Evolutionary conservation across 1,140 invertebrate genomes (phyloP).

Genomic region (Armadillidium nasatum): DNA sequence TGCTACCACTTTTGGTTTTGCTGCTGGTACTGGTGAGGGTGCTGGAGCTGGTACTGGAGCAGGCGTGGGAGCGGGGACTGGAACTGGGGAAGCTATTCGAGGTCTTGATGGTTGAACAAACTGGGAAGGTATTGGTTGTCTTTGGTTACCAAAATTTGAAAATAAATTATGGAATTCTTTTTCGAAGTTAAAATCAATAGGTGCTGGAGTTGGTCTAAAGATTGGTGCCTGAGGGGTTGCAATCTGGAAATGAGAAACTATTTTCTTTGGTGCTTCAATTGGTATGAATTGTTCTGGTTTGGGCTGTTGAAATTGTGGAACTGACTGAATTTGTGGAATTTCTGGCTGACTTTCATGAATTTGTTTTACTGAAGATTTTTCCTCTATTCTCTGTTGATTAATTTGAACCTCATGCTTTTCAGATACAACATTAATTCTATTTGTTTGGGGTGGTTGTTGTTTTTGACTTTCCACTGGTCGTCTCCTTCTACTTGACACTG

Average conservation of each 20-base stretch:
- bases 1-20: constrained; percentile 5
- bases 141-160: constrained; percentile 25
- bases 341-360: neutral
- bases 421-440: too few species aligned
- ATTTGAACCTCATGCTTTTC: too few species aligned
- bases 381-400: too few species aligned
- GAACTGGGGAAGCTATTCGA: constrained; percentile 10
- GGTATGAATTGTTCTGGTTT: neutral
- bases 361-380: neutral
- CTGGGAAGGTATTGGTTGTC: neutral
- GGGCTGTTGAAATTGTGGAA: neutral
- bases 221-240: constrained; percentile 10
- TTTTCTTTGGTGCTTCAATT: neutral
- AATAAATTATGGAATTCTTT: constrained; percentile 36
- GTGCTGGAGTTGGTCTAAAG: constrained; percentile 29
- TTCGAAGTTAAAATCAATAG: constrained; percentile 36
- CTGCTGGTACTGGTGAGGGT: constrained; percentile 23
- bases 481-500: neutral
- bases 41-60: constrained; percentile 24
- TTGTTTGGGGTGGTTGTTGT: constrained; percentile 15
- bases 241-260: constrained; percentile 2
- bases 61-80: constrained; percentile 10
- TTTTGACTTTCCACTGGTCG: neutral
- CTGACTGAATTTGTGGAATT: neutral
- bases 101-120: too few species aligned